Conservation (phyloP, 2,113 vertebrate genomes). For the Terrapene triunguis region DNA sequence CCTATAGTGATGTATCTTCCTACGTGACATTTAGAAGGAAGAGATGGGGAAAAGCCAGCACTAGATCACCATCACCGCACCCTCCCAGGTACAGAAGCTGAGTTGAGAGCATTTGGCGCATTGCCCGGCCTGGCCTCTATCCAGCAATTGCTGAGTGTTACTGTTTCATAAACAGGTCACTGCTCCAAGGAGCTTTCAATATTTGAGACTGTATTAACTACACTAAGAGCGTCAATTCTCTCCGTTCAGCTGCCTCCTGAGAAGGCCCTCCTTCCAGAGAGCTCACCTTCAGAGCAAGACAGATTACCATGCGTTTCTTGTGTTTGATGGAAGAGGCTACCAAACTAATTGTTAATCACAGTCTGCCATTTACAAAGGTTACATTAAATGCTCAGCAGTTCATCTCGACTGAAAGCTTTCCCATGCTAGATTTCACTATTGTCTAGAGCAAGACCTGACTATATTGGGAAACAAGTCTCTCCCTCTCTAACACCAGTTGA, state of each 20-base stretch:
- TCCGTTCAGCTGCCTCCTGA: not conserved
- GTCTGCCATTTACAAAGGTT: not conserved
- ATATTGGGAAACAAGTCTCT: accelerated
- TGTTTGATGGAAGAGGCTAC: not conserved
- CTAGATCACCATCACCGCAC: accelerated
- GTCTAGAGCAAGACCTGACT: not conserved
- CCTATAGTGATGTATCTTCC: accelerated
- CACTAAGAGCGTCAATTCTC: not conserved
- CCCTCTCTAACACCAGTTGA: not conserved
- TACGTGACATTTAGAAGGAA: not conserved
- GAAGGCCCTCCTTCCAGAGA: not conserved
- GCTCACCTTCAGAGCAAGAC: accelerated
- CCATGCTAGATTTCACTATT: accelerated
- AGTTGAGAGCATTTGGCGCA: not conserved
- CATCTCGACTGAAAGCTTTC: not conserved
- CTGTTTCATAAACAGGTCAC: not conserved
- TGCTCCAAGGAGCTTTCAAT: not conserved
- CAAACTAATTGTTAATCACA: not conserved
- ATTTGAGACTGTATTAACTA: too few species aligned
- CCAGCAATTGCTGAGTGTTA: not conserved
- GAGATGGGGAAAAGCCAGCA: not conserved
- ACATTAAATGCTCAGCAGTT: accelerated
- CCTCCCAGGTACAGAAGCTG: not conserved
- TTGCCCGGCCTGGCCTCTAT: not conserved
- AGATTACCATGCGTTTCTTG: not conserved